Conservation (phyloP, 2,113 vertebrate species). For the Papio anubis region DNA sequence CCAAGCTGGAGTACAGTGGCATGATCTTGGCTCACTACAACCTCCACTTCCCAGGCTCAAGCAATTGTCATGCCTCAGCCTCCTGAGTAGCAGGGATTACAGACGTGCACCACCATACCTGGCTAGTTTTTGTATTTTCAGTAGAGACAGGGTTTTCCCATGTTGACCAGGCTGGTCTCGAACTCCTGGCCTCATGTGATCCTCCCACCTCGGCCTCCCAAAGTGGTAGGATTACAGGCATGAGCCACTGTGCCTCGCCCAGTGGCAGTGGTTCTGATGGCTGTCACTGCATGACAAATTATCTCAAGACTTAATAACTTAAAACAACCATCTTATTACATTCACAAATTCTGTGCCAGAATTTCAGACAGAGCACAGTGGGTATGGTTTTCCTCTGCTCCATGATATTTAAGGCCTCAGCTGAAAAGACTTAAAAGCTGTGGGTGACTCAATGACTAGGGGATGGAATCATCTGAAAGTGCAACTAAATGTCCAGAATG, state of each 20-base stretch:
- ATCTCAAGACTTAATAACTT: background rate
- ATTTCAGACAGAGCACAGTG: background rate
- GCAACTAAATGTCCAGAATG: background rate
- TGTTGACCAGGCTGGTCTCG: too few species aligned
- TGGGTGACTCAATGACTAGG: background rate
- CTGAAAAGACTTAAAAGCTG: background rate
- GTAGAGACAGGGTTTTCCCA: too few species aligned
- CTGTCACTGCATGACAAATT: background rate
- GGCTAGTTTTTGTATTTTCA: too few species aligned
- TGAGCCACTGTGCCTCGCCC: background rate
- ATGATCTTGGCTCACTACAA: too few species aligned
- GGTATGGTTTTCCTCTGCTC: background rate
- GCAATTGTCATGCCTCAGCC: too few species aligned
- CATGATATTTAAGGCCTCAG: background rate
- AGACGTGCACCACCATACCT: too few species aligned
- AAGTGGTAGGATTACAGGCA: too few species aligned
- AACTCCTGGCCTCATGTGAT: too few species aligned
- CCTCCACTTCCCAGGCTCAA: too few species aligned
- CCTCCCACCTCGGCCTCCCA: background rate
- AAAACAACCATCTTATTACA: background rate
- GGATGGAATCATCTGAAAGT: background rate
- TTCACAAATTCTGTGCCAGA: background rate
- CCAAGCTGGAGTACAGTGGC: too few species aligned
- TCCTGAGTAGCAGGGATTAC: too few species aligned
- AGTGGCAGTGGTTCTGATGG: background rate